phyloP scores from a whole-genome alignment of 2,113 vertebrate species.

The Seriola dumerili region DNA sequence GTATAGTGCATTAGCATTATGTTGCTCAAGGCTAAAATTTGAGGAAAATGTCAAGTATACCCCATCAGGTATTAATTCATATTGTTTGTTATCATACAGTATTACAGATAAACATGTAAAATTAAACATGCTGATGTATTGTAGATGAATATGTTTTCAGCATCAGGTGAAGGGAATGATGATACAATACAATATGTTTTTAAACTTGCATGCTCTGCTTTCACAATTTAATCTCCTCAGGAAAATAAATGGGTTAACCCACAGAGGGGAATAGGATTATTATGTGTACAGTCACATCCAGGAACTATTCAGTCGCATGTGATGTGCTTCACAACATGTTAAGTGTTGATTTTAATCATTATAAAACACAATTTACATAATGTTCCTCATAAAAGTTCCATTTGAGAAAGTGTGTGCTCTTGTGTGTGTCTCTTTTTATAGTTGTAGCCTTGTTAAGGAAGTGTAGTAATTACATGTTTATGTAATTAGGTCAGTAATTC shows the following conservation, averaged over 20 bases:
- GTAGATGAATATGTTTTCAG: background rate
- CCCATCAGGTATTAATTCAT: background rate
- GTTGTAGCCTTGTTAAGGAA: slow-evolving; percentile 52
- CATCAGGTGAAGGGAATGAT: background rate
- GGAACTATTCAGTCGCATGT: background rate
- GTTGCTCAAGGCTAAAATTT: slow-evolving; percentile 37
- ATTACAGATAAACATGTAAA: background rate
- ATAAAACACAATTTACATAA: slow-evolving; percentile 35
- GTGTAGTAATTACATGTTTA: slow-evolving; percentile 71
- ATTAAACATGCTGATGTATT: slow-evolving; percentile 22
- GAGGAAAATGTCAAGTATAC: slow-evolving; percentile 14
- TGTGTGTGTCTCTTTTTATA: slow-evolving; percentile 43
- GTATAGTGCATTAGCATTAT: slow-evolving; percentile 41
- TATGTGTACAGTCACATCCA: background rate
- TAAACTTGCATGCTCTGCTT: background rate
- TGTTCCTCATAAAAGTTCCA: slow-evolving; percentile 28
- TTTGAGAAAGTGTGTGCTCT: slow-evolving; percentile 38
- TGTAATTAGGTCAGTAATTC: slow-evolving; percentile 76
- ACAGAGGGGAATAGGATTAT: background rate
- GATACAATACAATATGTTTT: background rate
- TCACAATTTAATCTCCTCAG: background rate
- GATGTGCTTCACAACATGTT: slow-evolving; percentile 22
- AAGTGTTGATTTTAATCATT: slow-evolving; percentile 47
- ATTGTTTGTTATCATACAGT: slow-evolving; percentile 1
- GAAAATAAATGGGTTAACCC: background rate